These are phyloP conservation scores for Eudyptes chrysolophus DNA, from an alignment of 2,113 vertebrate species.

Conservation along the genomic window DNA sequence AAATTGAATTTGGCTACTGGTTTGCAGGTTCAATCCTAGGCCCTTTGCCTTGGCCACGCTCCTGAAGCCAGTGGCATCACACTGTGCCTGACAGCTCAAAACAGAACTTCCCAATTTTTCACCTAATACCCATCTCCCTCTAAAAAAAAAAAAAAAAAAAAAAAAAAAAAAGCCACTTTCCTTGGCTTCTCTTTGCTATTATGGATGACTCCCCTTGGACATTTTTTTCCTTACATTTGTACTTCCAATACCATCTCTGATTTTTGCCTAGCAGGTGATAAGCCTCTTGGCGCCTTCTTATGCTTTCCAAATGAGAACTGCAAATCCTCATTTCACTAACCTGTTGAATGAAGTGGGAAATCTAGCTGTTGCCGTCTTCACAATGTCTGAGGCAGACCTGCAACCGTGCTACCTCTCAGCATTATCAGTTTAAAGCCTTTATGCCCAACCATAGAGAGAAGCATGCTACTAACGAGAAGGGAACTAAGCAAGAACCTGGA, in stretches of 20 bases:
- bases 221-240: background rate
- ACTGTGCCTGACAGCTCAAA: background rate
- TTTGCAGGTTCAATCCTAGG: background rate
- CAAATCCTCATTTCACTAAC: background rate
- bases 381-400: conserved; percentile 1
- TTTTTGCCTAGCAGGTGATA: background rate
- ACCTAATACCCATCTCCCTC: background rate
- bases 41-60: background rate
- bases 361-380: conserved; percentile 16
- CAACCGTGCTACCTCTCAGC: background rate
- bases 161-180: background rate
- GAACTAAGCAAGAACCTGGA: conserved; percentile 26
- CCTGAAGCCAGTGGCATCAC: background rate
- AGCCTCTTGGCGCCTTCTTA: background rate
- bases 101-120: background rate
- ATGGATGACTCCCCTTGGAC: background rate
- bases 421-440: background rate
- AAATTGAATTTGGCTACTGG: background rate
- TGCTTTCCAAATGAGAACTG: background rate
- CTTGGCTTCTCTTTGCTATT: background rate
- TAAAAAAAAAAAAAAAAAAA: background rate
- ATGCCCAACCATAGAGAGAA: conserved; percentile 22
- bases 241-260: background rate
- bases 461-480: conserved; percentile 5
- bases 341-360: background rate